Evolutionary conservation across 2,797 vertebrate genomes (phyloP).

Genomic region (Novumbra hubbsi): DNA sequence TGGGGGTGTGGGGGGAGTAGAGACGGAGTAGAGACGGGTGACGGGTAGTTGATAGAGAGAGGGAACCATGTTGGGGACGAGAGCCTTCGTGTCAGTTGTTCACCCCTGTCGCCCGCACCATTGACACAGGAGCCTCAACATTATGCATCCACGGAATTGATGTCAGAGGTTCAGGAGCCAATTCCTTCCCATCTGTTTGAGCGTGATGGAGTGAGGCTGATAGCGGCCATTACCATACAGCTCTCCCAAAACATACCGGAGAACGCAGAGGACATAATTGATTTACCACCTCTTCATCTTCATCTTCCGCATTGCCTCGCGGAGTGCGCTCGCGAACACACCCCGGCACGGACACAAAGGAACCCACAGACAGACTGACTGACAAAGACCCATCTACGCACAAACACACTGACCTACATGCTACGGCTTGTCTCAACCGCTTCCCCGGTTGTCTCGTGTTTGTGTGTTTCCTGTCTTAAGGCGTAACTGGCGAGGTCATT

Average conservation of each 20-base stretch:
- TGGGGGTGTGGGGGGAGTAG: not conserved
- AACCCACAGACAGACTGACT: not conserved
- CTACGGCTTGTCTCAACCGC: not conserved
- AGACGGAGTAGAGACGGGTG: not conserved
- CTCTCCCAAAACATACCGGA: not conserved
- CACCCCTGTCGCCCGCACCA: constrained; percentile 28
- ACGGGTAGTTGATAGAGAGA: not conserved
- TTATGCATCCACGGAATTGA: constrained; percentile 28
- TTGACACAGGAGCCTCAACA: constrained; percentile 30
- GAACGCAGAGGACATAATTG: constrained; percentile 2
- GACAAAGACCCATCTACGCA: not conserved
- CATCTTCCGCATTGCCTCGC: constrained; percentile 10
- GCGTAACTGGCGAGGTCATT: constrained; percentile 45
- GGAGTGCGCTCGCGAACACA: constrained; percentile 6
- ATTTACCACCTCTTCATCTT: not conserved
- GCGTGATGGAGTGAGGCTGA: constrained; percentile 16
- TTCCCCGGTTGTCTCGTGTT: constrained; percentile 27
- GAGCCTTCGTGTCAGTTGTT: constrained; percentile 26
- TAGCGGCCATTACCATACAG: constrained; percentile 15
- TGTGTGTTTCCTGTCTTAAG: constrained; percentile 33
- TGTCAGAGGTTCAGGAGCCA: constrained; percentile 13
- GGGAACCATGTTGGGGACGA: constrained; percentile 19
- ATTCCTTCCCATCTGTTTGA: constrained; percentile 21
- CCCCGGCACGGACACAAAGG: not conserved
- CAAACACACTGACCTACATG: not conserved